These are phyloP conservation scores for Paralichthys olivaceus DNA, from an alignment of 2,113 vertebrate genomes.

Conservation along the genomic window DNA sequence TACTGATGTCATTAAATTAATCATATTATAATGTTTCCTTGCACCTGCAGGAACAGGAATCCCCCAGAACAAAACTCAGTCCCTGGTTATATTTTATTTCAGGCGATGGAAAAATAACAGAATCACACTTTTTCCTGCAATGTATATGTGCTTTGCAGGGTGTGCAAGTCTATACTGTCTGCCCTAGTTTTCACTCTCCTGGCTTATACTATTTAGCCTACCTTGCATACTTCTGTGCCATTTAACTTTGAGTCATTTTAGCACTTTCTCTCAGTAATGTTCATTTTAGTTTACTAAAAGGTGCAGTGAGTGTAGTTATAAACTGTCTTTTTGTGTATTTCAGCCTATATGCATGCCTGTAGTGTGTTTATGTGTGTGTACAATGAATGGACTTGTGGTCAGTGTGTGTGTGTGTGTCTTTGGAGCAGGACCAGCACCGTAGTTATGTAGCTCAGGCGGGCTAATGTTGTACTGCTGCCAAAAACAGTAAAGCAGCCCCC, in stretches of 20 bases:
- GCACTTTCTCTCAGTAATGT: conserved; percentile 1
- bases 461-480: conserved; percentile 78
- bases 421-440: conserved; percentile 65
- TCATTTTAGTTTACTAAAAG: conserved; percentile 4
- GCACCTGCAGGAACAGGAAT: conserved; percentile 20
- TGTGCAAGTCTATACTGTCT: conserved; percentile 4
- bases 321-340: conserved; percentile 2
- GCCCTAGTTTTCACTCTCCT: conserved; percentile 18
- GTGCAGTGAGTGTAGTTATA: conserved; percentile 2
- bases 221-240: not conserved
- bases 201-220: conserved; percentile 1
- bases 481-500: conserved; percentile 79
- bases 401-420: conserved; percentile 33
- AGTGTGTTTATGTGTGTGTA: conserved; percentile 23
- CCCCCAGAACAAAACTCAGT: conserved; percentile 9
- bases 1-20: not conserved
- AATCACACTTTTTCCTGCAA: conserved; percentile 6
- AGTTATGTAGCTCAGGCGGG: conserved; percentile 65
- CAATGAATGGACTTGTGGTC: not conserved
- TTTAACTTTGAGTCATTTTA: conserved; percentile 4
- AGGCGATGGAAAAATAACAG: not conserved
- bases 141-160: conserved; percentile 4
- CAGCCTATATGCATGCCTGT: not conserved
- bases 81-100: conserved; percentile 42
- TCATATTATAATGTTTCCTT: not conserved